phyloP scores from a whole-genome alignment of 30 jellyfish, hydroid and myxozoan genomes.

The Hydractinia echinata region DNA sequence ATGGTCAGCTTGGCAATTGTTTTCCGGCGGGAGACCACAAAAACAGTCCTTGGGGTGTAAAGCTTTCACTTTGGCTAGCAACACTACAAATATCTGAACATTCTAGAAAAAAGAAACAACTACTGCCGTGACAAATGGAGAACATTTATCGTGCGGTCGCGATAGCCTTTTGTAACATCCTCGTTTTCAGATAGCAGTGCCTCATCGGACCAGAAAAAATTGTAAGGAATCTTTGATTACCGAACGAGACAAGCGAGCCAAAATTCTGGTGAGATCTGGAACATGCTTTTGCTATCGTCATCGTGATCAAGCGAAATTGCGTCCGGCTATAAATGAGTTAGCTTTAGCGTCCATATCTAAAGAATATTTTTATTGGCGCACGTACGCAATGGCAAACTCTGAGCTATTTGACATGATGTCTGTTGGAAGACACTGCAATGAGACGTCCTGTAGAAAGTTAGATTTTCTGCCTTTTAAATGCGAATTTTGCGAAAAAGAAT shows the following conservation, averaged over 20 bases:
- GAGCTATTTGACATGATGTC: conserved; percentile 8
- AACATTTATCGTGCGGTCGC: too few relatives aligned
- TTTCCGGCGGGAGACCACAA: too few relatives aligned
- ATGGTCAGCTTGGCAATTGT: too few relatives aligned
- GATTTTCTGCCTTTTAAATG: conserved; percentile 27
- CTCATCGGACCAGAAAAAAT: background rate
- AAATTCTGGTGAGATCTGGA: too few relatives aligned
- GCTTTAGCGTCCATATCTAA: background rate
- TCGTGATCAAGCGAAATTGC: background rate
- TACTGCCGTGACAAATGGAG: too few relatives aligned
- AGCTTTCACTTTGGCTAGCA: too few relatives aligned
- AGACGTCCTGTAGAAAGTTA: conserved; percentile 11
- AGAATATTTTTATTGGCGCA: background rate
- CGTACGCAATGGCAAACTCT: conserved; percentile 9
- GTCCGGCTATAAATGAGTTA: background rate
- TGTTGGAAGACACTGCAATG: conserved; percentile 11
- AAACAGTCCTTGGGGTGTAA: too few relatives aligned
- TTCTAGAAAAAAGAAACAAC: too few relatives aligned
- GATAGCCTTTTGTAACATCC: too few relatives aligned
- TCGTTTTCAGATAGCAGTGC: background rate
- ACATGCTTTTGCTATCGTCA: background rate
- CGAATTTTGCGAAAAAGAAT: background rate
- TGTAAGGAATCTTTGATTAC: too few relatives aligned
- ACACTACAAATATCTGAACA: too few relatives aligned
- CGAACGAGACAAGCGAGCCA: too few relatives aligned